Base-by-base conservation (phyloP, 2,888 invertebrate species). In the Apoda limacodes region DNA sequence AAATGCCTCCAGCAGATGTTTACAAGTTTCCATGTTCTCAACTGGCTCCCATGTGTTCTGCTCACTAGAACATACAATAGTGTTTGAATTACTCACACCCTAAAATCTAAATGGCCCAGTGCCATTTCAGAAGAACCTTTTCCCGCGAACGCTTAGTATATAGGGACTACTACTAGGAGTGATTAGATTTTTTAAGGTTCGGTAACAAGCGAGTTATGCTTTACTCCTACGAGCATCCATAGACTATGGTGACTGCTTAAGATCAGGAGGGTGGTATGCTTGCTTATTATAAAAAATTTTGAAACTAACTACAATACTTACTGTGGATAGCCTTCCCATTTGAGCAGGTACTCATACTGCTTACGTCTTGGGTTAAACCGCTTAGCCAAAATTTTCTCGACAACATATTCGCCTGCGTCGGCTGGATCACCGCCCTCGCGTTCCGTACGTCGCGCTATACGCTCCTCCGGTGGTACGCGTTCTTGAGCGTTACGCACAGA, bases 11-110 rank as follows among this genome's bases (percentile, higher is more conserved):
- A 93, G 65, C 34, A 92, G 71, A 50, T 86, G 85, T 53, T 89
- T 89, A 52, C 92, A 93, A 2, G 88, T 86, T 36, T 87, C 86
- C 55, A 93, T 84, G 56, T 90, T 88, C 31, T 87, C 85, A 13
- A 88, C 84, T 1, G 92, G 90, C 60, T 93, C 93, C 93, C 93
- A 93, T 4, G 92, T 92, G 57, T 92, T 92, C 46, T 89, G 86
- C 37, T 90, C 88, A 53, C 89, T 89, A 17, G 7, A 5, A 17
- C 17, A 17, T 6, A n/a, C n/a, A n/a, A n/a, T n/a, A n/a, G n/a
- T n/a, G n/a, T n/a, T n/a, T n/a, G n/a, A n/a, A n/a, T n/a, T n/a
- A n/a, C n/a, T n/a, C n/a, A n/a, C n/a, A n/a, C n/a, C n/a, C n/a
- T n/a, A n/a, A n/a, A n/a, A n/a, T n/a, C n/a, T n/a, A n/a, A n/a